These are phyloP conservation scores for Dusona sp. DNA, from an alignment of 2,888 invertebrate species.

Conservation along the genomic window DNA sequence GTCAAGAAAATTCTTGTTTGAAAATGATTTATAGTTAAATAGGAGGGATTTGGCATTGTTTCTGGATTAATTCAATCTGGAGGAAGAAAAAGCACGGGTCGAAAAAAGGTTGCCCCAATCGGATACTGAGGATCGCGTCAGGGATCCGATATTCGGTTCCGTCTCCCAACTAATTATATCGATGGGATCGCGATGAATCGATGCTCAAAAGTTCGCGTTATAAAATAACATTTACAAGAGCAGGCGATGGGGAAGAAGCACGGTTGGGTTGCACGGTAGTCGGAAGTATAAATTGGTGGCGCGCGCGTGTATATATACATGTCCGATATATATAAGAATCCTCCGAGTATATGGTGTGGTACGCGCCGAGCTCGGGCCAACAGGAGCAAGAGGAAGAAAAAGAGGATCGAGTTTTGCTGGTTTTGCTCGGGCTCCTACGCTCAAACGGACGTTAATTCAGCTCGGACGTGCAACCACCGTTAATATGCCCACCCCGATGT, in stretches of 20 bases:
- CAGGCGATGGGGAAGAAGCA: slow-evolving; percentile 13
- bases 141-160: neutral
- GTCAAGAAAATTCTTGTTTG: too few relatives aligned
- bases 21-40: too few relatives aligned
- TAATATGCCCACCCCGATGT: slow-evolving; percentile 73
- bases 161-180: slow-evolving; percentile 7
- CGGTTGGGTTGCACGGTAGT: slow-evolving; percentile 59
- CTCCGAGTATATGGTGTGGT: slow-evolving; percentile 16
- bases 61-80: neutral
- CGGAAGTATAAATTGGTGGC: slow-evolving; percentile 61
- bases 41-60: neutral
- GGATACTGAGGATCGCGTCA: neutral
- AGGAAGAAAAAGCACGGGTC: neutral
- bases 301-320: slow-evolving; percentile 52
- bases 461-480: slow-evolving; percentile 72
- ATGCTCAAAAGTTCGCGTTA: slow-evolving; percentile 4
- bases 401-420: slow-evolving; percentile 40
- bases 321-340: slow-evolving; percentile 47
- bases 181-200: slow-evolving; percentile 7
- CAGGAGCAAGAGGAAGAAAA: slow-evolving; percentile 23
- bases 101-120: neutral
- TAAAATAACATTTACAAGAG: slow-evolving; percentile 47
- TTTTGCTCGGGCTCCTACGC: slow-evolving; percentile 63
- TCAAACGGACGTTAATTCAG: slow-evolving; percentile 71
- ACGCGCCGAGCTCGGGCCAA: slow-evolving; percentile 10